Evolutionary conservation across 2,113 vertebrate species (phyloP).

Genomic region (Sinocyclocheilus maitianheensis): DNA sequence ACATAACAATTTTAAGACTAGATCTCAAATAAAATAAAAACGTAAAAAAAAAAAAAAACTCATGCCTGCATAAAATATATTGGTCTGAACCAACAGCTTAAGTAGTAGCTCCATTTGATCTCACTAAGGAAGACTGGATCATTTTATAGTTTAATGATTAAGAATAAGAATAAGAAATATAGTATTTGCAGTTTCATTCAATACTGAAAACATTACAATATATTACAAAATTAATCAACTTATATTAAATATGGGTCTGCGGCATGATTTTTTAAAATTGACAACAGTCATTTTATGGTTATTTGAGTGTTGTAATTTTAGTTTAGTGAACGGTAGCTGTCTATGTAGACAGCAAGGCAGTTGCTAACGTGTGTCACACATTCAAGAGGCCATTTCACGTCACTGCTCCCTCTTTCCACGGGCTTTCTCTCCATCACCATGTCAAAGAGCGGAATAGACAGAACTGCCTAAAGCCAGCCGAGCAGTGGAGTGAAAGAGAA

Average conservation of each 20-base stretch:
- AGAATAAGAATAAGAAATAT: too few relatives aligned
- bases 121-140: not conserved
- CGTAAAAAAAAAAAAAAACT: not conserved
- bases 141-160: not conserved
- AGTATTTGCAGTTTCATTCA: too few relatives aligned
- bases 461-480: constrained; percentile 62
- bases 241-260: not conserved
- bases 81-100: constrained; percentile 3
- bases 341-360: not conserved
- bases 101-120: not conserved
- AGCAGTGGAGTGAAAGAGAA: constrained; percentile 66
- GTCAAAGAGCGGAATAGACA: constrained; percentile 71
- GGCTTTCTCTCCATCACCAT: constrained; percentile 59
- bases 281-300: not conserved
- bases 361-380: not conserved
- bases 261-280: not conserved
- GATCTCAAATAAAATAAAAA: too few relatives aligned
- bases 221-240: not conserved
- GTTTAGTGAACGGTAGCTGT: not conserved
- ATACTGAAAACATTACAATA: not conserved
- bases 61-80: not conserved
- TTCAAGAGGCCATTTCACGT: constrained; percentile 4
- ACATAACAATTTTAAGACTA: constrained; percentile 16
- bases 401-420: not conserved
- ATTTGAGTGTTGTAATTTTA: not conserved